Evolutionary conservation across 2,797 vertebrate species (phyloP).

Genomic region (Lates japonicus): DNA sequence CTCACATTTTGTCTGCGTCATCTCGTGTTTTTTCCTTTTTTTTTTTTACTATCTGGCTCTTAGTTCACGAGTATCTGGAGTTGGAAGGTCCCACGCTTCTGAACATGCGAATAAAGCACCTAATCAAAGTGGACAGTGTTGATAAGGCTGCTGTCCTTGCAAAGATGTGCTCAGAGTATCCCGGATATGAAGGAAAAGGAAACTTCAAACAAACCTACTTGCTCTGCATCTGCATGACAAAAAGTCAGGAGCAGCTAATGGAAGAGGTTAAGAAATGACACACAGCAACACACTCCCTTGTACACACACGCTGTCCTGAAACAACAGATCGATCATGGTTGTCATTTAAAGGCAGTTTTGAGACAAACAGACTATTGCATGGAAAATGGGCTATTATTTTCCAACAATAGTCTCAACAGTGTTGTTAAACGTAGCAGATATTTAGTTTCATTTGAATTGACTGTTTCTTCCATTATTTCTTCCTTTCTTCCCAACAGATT

Average conservation of each 20-base stretch:
- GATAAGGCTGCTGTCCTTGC: constrained; percentile 94
- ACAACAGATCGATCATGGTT: not conserved
- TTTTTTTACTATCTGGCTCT: constrained; percentile 56
- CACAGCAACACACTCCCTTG: not conserved
- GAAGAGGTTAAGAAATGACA: constrained; percentile 91
- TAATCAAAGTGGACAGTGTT: constrained; percentile 95
- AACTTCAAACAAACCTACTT: constrained; percentile 98
- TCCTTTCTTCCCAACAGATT: constrained; percentile 74
- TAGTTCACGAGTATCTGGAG: constrained; percentile 93
- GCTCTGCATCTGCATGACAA: constrained; percentile 96
- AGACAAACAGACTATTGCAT: not conserved
- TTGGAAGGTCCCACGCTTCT: constrained; percentile 94
- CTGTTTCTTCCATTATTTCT: constrained; percentile 4
- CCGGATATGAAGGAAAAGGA: constrained; percentile 95
- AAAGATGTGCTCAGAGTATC: constrained; percentile 96
- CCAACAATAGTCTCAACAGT: not conserved
- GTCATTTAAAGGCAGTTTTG: not conserved
- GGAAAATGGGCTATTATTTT: not conserved
- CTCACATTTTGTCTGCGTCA: not conserved
- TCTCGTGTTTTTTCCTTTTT: constrained; percentile 59
- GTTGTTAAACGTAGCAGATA: not conserved
- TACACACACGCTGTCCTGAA: not conserved
- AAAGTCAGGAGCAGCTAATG: constrained; percentile 95
- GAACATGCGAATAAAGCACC: constrained; percentile 98
- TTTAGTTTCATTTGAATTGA: constrained; percentile 7